Conservation (phyloP, 2,113 vertebrate species). For the Proteles cristata region DNA sequence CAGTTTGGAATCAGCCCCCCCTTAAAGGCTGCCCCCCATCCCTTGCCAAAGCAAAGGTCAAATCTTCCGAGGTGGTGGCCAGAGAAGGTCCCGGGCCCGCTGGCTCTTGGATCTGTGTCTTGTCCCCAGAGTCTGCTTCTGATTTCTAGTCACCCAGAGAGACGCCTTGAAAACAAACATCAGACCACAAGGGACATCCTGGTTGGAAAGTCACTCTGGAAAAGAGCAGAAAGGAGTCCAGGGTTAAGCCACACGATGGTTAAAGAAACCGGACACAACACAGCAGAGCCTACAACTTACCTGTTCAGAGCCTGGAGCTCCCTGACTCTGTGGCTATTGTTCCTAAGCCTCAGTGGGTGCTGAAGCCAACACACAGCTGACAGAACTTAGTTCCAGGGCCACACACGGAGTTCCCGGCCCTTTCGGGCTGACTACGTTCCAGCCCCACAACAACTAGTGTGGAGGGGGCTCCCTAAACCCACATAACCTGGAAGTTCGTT, state of each 20-base stretch:
- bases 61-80: conserved; percentile 77
- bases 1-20: conserved; percentile 52
- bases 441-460: too few species aligned
- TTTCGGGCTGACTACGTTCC: fast-evolving
- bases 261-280: conserved; percentile 14
- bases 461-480: fast-evolving
- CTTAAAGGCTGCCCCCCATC: conserved; percentile 58
- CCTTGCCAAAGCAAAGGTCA: conserved; percentile 71
- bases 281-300: not conserved
- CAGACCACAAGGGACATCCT: conserved; percentile 92
- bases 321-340: not conserved
- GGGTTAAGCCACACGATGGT: conserved; percentile 31
- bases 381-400: not conserved
- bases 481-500: not conserved
- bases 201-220: conserved; percentile 89
- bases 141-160: conserved; percentile 73
- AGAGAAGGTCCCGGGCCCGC: conserved; percentile 71
- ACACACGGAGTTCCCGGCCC: not conserved
- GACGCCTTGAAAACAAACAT: conserved; percentile 77
- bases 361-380: not conserved
- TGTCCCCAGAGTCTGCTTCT: conserved; percentile 50
- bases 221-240: conserved; percentile 75
- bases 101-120: conserved; percentile 78
- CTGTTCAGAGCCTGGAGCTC: not conserved
- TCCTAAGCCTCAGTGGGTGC: not conserved